phyloP scores from a whole-genome alignment of 2,888 invertebrate species.

The Conomelus anceps region DNA sequence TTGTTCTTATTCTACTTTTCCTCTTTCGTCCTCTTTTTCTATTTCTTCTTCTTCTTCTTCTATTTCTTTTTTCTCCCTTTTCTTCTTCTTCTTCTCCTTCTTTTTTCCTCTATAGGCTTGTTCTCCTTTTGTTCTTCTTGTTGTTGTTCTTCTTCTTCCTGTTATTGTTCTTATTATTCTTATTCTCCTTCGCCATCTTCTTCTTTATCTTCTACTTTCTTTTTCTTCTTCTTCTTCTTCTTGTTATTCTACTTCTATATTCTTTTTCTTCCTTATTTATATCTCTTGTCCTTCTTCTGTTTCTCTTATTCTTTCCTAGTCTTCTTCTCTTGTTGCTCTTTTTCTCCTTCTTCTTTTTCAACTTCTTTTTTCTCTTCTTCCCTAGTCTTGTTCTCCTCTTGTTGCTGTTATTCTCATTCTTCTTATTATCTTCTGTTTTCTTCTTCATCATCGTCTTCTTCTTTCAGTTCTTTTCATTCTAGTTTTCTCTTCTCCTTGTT shows the following conservation, averaged over 20 bases:
- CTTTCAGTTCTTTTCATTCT: not conserved
- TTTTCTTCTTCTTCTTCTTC: not conserved
- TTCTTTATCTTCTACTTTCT: no score
- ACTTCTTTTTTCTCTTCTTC: no score
- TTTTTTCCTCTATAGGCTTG: not conserved
- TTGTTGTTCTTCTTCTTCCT: conserved; percentile 15
- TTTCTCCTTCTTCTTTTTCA: not conserved
- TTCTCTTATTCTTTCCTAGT: not conserved
- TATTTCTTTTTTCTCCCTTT: not conserved
- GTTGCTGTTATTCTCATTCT: not conserved
- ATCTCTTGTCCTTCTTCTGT: not conserved
- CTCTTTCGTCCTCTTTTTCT: not conserved
- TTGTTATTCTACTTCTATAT: no score
- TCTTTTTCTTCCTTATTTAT: no score
- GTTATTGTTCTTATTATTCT: conserved; percentile 5
- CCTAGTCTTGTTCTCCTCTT: not conserved
- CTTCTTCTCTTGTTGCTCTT: not conserved
- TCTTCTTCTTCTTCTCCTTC: not conserved
- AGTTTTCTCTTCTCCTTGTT: no score
- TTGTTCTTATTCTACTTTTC: not conserved
- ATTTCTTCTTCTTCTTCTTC: not conserved
- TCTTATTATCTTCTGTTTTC: not conserved
- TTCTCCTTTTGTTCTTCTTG: conserved; percentile 29
- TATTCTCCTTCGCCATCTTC: not conserved
- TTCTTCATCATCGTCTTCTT: not conserved